Evolutionary conservation across 2,113 vertebrate species (phyloP).

Genomic region (Salvelinus fontinalis): DNA sequence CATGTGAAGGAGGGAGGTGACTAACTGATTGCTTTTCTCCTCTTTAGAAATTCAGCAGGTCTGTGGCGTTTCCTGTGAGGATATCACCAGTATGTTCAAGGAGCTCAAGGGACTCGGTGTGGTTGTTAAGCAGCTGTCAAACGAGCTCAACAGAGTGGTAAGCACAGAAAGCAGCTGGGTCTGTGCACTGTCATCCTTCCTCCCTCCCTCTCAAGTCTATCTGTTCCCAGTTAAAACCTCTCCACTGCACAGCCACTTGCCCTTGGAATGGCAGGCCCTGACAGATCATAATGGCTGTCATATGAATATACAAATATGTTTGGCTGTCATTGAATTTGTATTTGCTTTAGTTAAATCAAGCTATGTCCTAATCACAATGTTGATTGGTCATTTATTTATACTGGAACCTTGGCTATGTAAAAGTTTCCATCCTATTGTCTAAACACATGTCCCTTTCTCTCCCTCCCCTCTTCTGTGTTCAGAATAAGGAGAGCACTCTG

Average conservation of each 20-base stretch:
- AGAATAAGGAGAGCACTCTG: conserved; percentile 79
- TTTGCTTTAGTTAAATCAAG: conserved; percentile 59
- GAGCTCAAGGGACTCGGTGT: conserved; percentile 88
- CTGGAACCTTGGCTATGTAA: conserved; percentile 66
- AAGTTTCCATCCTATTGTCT: conserved; percentile 56
- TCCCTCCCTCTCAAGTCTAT: conserved; percentile 7
- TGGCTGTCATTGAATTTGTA: conserved; percentile 51
- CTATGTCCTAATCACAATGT: conserved; percentile 64
- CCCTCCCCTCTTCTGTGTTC: conserved; percentile 17
- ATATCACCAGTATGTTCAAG: conserved; percentile 87
- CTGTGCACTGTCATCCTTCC: conserved; percentile 35
- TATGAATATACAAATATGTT: conserved; percentile 69
- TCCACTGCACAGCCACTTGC: conserved; percentile 48
- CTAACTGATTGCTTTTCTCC: neutral
- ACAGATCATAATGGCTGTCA: conserved; percentile 68
- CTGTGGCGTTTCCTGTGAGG: conserved; percentile 93
- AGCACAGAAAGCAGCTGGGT: conserved; percentile 56
- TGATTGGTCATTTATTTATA: conserved; percentile 61
- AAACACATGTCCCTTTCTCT: conserved; percentile 17
- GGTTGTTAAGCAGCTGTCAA: conserved; percentile 87
- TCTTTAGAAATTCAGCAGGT: conserved; percentile 81
- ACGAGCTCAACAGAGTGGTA: conserved; percentile 89
- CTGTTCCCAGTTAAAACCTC: neutral
- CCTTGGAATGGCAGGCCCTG: conserved; percentile 46
- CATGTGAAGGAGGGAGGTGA: neutral